Evolutionary conservation across 2,888 invertebrate genomes (phyloP).

Genomic region (Tenthredo mesomela): DNA sequence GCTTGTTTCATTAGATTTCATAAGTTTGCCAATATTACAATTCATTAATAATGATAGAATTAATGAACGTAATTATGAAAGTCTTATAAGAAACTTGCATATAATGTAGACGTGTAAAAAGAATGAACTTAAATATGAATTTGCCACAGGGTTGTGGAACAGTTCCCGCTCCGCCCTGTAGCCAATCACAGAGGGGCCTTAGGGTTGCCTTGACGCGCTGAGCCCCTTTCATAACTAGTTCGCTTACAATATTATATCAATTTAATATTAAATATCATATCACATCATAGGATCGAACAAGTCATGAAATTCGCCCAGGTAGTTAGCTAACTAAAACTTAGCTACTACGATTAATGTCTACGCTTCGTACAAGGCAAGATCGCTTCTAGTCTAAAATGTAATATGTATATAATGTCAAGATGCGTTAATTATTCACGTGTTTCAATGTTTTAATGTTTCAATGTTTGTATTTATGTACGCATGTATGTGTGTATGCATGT

Average conservation of each 20-base stretch:
- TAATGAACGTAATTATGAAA: background rate
- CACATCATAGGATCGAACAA: slow-evolving; percentile 2
- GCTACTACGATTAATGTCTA: slow-evolving; percentile 57
- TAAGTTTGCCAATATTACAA: background rate
- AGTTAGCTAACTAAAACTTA: slow-evolving; percentile 55
- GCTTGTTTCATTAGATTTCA: slow-evolving; percentile 7
- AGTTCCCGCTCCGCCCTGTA: slow-evolving; percentile 55
- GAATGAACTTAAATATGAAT: slow-evolving; percentile 54
- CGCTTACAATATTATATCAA: slow-evolving; percentile 2
- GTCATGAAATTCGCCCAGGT: slow-evolving; percentile 49
- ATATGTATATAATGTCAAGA: slow-evolving; percentile 40
- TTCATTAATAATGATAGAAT: slow-evolving; percentile 20
- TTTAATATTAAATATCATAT: background rate
- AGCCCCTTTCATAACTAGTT: slow-evolving; percentile 40
- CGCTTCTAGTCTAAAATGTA: slow-evolving; percentile 56
- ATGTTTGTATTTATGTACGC: too few relatives aligned
- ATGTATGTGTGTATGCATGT: background rate
- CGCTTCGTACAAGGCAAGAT: slow-evolving; percentile 56
- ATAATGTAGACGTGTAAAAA: slow-evolving; percentile 41
- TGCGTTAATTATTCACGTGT: slow-evolving; percentile 33
- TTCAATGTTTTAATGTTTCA: background rate
- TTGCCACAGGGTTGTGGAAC: slow-evolving; percentile 55
- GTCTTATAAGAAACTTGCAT: background rate
- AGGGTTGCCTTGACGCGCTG: slow-evolving; percentile 53
- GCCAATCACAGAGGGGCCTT: slow-evolving; percentile 56